phyloP scores from a whole-genome alignment of 2,888 invertebrate genomes.

The Dynastes maya region DNA sequence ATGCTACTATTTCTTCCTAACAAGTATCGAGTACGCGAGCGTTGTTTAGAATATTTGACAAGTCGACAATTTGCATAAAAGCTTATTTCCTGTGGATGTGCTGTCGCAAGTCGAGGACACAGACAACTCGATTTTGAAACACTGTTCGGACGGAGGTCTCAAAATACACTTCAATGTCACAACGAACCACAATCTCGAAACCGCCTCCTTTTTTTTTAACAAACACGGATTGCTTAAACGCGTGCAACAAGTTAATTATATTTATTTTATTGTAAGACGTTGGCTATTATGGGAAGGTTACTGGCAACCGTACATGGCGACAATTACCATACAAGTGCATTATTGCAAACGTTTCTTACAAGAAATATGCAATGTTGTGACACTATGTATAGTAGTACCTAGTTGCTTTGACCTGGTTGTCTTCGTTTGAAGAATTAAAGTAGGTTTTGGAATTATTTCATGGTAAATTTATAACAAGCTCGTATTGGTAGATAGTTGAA shows the following conservation, averaged over 20 bases:
- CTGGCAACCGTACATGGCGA: slow-evolving; percentile 13
- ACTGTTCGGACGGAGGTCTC: slow-evolving; percentile 5
- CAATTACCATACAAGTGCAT: slow-evolving; percentile 15
- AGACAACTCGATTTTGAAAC: slow-evolving; percentile 33
- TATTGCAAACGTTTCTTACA: slow-evolving; percentile 23
- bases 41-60: slow-evolving; percentile 43
- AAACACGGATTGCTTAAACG: slow-evolving; percentile 40
- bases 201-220: slow-evolving; percentile 29
- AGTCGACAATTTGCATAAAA: slow-evolving; percentile 40
- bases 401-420: slow-evolving; percentile 39
- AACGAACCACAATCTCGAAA: slow-evolving; percentile 29
- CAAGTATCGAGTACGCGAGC: slow-evolving; percentile 3
- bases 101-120: slow-evolving; percentile 46
- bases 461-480: slow-evolving; percentile 8
- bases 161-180: slow-evolving; percentile 43
- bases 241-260: slow-evolving; percentile 34
- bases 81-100: slow-evolving; percentile 48
- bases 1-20: background rate
- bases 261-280: slow-evolving; percentile 30
- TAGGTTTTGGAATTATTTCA: background rate
- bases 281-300: slow-evolving; percentile 41
- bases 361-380: slow-evolving; percentile 27
- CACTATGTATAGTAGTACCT: slow-evolving; percentile 2
- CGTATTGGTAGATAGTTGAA: background rate
- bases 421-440: slow-evolving; percentile 7